These are phyloP conservation scores for Ethmia dodecea DNA, from an alignment of 2,888 invertebrate genomes.

Conservation along the genomic window DNA sequence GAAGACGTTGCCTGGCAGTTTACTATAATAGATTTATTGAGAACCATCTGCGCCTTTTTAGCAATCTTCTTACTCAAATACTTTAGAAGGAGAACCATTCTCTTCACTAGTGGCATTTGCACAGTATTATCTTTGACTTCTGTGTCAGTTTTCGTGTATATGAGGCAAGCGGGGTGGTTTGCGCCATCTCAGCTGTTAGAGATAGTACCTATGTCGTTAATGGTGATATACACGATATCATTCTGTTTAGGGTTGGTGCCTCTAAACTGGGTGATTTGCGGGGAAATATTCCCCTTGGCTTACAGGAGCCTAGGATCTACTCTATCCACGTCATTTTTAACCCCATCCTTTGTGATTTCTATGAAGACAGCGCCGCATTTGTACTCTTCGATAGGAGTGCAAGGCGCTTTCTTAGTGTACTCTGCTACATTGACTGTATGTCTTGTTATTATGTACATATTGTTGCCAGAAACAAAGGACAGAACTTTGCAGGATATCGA, in stretches of 20 bases:
- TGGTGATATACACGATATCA: slow-evolving; percentile 58
- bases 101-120: slow-evolving; percentile 57
- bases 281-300: slow-evolving; percentile 66
- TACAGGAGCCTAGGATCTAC: slow-evolving; percentile 68
- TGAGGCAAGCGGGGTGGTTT: slow-evolving; percentile 48
- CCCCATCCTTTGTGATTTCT: slow-evolving; percentile 61
- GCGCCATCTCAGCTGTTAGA: slow-evolving; percentile 48
- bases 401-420: slow-evolving; percentile 66
- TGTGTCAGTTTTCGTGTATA: slow-evolving; percentile 58
- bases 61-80: slow-evolving; percentile 67
- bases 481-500: slow-evolving; percentile 67
- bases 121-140: slow-evolving; percentile 54
- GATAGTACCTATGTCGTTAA: slow-evolving; percentile 53
- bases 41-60: slow-evolving; percentile 79
- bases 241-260: slow-evolving; percentile 67
- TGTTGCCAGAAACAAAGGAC: slow-evolving; percentile 67
- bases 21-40: slow-evolving; percentile 80
- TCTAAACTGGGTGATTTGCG: slow-evolving; percentile 69
- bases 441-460: slow-evolving; percentile 47
- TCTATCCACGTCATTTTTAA: slow-evolving; percentile 62
- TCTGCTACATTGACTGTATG: slow-evolving; percentile 53
- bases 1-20: slow-evolving; percentile 75
- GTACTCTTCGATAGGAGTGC: slow-evolving; percentile 60
- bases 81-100: slow-evolving; percentile 53
- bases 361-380: slow-evolving; percentile 72